These are phyloP conservation scores for Sparidentex hasta DNA, from an alignment of 2,797 vertebrate genomes.

Conservation along the genomic window DNA sequence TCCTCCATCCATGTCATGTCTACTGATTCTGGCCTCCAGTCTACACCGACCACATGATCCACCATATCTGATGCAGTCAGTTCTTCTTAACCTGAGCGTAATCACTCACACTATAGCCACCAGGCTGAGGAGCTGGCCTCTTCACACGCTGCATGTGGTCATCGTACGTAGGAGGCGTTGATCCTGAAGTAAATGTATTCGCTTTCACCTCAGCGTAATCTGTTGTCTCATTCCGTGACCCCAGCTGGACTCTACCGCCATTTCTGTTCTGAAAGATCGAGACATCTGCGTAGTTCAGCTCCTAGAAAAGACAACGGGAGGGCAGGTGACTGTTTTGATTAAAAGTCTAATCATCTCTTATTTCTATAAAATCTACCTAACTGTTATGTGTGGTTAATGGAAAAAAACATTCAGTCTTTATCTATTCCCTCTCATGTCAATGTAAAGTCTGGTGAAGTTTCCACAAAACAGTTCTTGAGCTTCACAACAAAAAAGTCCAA, in stretches of 20 bases:
- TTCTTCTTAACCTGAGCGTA: conserved; percentile 24
- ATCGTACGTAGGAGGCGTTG: conserved; percentile 42
- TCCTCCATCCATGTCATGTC: not conserved
- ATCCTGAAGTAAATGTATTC: not conserved
- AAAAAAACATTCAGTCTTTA: too few species aligned
- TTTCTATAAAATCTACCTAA: not conserved
- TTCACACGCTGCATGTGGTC: not conserved
- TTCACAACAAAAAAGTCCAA: too few species aligned
- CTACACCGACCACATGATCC: not conserved
- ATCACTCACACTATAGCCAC: accelerated
- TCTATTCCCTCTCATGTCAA: too few species aligned
- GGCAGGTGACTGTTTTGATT: not conserved
- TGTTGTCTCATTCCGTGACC: not conserved
- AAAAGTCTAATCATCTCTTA: not conserved
- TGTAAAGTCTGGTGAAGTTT: too few species aligned
- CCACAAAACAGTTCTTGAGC: too few species aligned
- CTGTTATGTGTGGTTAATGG: too few species aligned
- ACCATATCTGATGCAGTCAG: not conserved
- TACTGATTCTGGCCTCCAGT: not conserved
- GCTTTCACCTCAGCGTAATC: conserved; percentile 32
- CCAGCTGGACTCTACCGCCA: not conserved
- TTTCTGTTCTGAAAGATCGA: conserved; percentile 10
- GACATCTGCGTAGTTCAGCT: conserved; percentile 67
- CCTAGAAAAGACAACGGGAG: conserved; percentile 50
- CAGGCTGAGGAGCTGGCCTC: not conserved